A percentile compares a stretch with the other conserved stretches of the same genome.
Evolutionary conservation across 2,797 vertebrate species (phyloP).

Genomic region (Oreortyx pictus): DNA sequence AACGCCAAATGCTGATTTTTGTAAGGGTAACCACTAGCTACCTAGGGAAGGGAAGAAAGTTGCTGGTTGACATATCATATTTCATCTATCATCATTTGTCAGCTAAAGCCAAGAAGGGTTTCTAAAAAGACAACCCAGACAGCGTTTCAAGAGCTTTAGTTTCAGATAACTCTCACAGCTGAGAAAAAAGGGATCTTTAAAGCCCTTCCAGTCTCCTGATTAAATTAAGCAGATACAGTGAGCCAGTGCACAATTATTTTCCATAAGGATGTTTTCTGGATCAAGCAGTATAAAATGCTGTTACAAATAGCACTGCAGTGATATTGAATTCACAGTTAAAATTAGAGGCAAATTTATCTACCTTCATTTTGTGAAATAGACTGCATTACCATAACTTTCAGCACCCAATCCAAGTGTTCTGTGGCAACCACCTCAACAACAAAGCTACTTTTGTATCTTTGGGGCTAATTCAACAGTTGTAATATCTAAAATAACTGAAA

Average conservation of each 20-base stretch:
- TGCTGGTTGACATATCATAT: conserved; percentile 19
- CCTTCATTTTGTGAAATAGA: background rate
- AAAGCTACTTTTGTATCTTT: background rate
- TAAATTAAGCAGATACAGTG: background rate
- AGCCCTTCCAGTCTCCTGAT: background rate
- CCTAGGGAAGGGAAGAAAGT: conserved; percentile 41
- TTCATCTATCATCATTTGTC: conserved; percentile 66
- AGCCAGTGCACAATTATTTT: background rate
- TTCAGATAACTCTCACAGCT: background rate
- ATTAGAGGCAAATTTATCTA: background rate
- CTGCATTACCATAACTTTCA: background rate
- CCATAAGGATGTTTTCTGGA: background rate
- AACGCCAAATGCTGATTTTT: conserved; percentile 55
- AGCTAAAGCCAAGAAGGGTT: conserved; percentile 34
- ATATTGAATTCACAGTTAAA: background rate
- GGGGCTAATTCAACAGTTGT: background rate
- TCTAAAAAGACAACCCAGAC: conserved; percentile 49
- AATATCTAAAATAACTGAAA: background rate
- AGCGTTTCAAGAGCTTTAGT: background rate
- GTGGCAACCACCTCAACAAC: background rate
- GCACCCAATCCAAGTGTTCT: background rate
- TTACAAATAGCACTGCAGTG: background rate
- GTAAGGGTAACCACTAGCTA: conserved; percentile 43
- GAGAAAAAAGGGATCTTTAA: background rate
- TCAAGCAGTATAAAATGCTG: background rate